Percentiles rank a stretch among this genome's conserved stretches.
These are phyloP conservation scores for Ectropis grisescens DNA, from an alignment of 1,140 invertebrate genomes.

Conservation along the genomic window DNA sequence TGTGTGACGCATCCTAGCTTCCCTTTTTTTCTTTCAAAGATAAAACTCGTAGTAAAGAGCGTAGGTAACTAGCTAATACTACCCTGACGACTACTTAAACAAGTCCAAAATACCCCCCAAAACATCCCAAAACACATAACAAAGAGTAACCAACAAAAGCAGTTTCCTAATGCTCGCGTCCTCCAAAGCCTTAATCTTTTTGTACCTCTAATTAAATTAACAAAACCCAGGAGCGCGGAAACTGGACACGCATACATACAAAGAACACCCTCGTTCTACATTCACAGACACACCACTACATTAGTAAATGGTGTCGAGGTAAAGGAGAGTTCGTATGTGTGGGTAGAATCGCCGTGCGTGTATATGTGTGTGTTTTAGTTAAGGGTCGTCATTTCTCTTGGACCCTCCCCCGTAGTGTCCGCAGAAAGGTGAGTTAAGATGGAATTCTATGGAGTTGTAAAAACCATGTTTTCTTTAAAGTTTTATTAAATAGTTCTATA, in stretches of 20 bases:
- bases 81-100: too few species aligned
- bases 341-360: slow-evolving; percentile 38
- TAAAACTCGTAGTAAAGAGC: too few species aligned
- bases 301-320: slow-evolving; percentile 18
- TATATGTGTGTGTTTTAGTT: slow-evolving; percentile 67
- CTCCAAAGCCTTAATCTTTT: slow-evolving; percentile 62
- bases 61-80: too few species aligned
- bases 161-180: slow-evolving; percentile 53
- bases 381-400: slow-evolving; percentile 70
- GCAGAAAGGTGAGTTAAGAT: slow-evolving; percentile 67
- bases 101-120: too few species aligned
- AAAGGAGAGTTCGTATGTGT: slow-evolving; percentile 22
- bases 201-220: slow-evolving; percentile 69
- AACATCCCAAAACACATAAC: too few species aligned
- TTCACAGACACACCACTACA: slow-evolving; percentile 14
- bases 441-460: slow-evolving; percentile 35
- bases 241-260: slow-evolving; percentile 54
- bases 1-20: too few species aligned
- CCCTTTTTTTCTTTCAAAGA: too few species aligned
- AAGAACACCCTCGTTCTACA: slow-evolving; percentile 14
- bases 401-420: slow-evolving; percentile 67
- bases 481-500: slow-evolving; percentile 1
- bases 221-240: slow-evolving; percentile 64
- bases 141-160: slow-evolving; percentile 36
- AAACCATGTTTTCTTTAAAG: slow-evolving; percentile 4